Conservation (phyloP, 2,888 invertebrate species). For the Mallateleia sp. region DNA sequence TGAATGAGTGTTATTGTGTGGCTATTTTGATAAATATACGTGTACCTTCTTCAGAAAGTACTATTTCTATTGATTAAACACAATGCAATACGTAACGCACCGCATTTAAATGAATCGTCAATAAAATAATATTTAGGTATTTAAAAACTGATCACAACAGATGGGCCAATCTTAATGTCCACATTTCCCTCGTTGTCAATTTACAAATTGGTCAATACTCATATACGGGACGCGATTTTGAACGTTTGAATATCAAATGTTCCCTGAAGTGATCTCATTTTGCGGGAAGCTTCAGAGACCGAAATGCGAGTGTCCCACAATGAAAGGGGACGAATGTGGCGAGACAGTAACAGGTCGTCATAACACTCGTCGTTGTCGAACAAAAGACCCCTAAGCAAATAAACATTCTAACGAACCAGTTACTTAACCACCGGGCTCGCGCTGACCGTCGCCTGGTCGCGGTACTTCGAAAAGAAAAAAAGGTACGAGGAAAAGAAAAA, state of each 20-base stretch:
- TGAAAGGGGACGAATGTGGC: constrained; percentile 81
- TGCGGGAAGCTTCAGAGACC: constrained; percentile 51
- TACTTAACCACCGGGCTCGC: constrained; percentile 86
- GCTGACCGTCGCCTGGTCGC: constrained; percentile 81
- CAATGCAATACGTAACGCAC: not conserved
- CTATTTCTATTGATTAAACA: not conserved
- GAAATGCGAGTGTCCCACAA: constrained; percentile 74
- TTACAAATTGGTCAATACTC: constrained; percentile 48
- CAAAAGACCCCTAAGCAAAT: constrained; percentile 88
- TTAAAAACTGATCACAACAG: constrained; percentile 12
- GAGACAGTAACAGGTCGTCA: constrained; percentile 88
- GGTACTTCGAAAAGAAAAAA: constrained; percentile 44
- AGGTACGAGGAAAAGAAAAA: constrained; percentile 80
- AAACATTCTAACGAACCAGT: constrained; percentile 89
- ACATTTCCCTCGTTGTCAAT: constrained; percentile 21
- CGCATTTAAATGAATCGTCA: not conserved
- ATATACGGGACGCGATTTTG: constrained; percentile 29
- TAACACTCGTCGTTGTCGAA: constrained; percentile 87
- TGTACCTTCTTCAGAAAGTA: not conserved
- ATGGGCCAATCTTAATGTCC: constrained; percentile 2
- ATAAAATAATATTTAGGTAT: constrained; percentile 21
- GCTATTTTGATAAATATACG: not conserved
- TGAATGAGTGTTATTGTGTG: not conserved
- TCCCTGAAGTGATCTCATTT: constrained; percentile 58
- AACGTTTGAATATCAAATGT: constrained; percentile 57